Evolutionary conservation across 2,888 invertebrate species (phyloP), one percentile per base, ranked within the genome.

Genomic region (Caradrina clavipalpis): DNA sequence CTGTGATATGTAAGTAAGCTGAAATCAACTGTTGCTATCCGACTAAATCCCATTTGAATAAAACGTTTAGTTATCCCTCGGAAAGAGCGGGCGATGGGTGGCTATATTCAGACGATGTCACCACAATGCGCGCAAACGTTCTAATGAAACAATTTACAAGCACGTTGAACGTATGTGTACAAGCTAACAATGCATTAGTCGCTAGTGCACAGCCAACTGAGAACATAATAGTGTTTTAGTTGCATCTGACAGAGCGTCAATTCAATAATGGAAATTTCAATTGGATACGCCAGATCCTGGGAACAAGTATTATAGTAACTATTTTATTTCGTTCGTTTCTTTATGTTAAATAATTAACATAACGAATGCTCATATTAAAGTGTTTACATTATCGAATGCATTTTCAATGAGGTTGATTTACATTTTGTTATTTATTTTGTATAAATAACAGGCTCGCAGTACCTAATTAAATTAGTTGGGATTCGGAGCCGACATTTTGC

Each of bases 191-290:
- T 80, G 76, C 80, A 82, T 83, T 83, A 80, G 77, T 76, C 75
- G 39, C 60, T 64, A 57, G n/a, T 65, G 61, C 56, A 64, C 53
- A 64, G 60, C 76, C 86, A 85, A 84, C 83, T 85, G 86, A 82
- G 84, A 70, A 77, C 79, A 78, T 88, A 86, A 88, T 86, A 73
- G 83, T 80, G 50, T 80, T 84, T 80, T 76, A 78, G 66, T 76
- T 79, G 86, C 79, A 75, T 80, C 68, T 81, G 83, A 81, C 82
- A 81, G 64, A 83, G 69, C 54, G 56, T 57, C 78, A 75, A 67
- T 76, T 35, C 15, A 55, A 75, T 76, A 76, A 69, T 56, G 50
- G 21, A 15, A 56, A 53, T 59, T 53, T 63, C 17, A 59, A 60
- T 67, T 50, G 7, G 42, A 50, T 61, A 61, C 39, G 5, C 11